These are phyloP conservation scores for Chaitophorus viminalis DNA, from an alignment of 2,888 invertebrate species.

Conservation along the genomic window DNA sequence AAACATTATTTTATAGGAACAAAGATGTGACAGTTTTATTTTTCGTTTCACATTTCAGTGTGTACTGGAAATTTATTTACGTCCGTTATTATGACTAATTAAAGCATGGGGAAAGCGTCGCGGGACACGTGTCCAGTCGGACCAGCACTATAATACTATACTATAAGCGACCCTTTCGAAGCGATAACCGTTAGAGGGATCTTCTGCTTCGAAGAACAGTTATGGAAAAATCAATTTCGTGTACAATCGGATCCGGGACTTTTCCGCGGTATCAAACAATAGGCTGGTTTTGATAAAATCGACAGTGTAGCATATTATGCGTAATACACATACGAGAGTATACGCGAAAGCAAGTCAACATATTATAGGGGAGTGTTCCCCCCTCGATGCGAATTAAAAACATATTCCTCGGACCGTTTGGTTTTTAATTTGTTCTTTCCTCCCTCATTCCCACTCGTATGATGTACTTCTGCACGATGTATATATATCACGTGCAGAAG, in stretches of 20 bases:
- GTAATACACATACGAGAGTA: too few relatives aligned
- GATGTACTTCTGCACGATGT: slow-evolving; percentile 6
- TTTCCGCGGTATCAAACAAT: not conserved
- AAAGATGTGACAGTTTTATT: not conserved
- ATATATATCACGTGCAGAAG: slow-evolving; percentile 14
- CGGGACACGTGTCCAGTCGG: not conserved
- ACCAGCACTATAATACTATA: too few relatives aligned
- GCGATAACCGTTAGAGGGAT: not conserved
- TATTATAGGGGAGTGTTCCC: too few relatives aligned
- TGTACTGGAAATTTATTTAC: not conserved
- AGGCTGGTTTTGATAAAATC: not conserved
- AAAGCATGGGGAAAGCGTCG: not conserved
- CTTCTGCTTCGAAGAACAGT: not conserved
- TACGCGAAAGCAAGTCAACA: not conserved
- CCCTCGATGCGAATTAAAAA: not conserved
- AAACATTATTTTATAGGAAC: not conserved
- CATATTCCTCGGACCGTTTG: not conserved
- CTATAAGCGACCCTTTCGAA: not conserved
- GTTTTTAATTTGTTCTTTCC: slow-evolving; percentile 6
- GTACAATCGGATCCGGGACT: not conserved
- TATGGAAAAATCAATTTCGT: not conserved
- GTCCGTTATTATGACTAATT: not conserved
- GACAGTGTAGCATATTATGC: not conserved
- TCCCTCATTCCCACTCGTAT: not conserved
- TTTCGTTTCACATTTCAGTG: too few relatives aligned